Evolutionary conservation across 1,140 invertebrate genomes (phyloP).

Genomic region (Melanaphis sacchari): DNA sequence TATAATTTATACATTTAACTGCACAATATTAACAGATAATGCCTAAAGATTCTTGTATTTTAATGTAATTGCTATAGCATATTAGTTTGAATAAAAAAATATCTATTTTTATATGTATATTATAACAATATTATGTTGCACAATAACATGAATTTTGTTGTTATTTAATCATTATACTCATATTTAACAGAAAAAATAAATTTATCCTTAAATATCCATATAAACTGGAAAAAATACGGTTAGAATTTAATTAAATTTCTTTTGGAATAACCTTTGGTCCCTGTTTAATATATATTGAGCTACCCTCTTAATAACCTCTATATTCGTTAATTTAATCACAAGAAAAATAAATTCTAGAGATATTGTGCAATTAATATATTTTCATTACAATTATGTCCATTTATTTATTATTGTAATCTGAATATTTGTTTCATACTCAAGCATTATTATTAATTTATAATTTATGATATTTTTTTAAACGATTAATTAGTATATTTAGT

Average conservation of each 20-base stretch:
- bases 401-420: not conserved
- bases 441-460: not conserved
- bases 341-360: not conserved
- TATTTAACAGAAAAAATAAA: not conserved
- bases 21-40: not conserved
- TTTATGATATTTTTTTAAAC: not conserved
- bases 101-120: not conserved
- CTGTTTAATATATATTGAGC: not conserved
- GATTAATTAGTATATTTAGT: not conserved
- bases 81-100: not conserved
- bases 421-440: not conserved
- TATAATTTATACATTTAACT: not conserved
- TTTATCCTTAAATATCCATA: not conserved
- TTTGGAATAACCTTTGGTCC: not conserved
- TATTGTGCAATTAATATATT: not conserved
- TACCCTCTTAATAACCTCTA: not conserved
- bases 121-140: not conserved
- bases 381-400: not conserved
- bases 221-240: not conserved
- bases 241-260: constrained; percentile 23
- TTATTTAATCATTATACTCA: not conserved
- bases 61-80: not conserved
- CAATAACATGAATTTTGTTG: not conserved
- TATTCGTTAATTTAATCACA: not conserved
- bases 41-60: not conserved